These are phyloP conservation scores for Catajapyx aquilonaris DNA, from an alignment of 1,140 invertebrate genomes.

Conservation along the genomic window DNA sequence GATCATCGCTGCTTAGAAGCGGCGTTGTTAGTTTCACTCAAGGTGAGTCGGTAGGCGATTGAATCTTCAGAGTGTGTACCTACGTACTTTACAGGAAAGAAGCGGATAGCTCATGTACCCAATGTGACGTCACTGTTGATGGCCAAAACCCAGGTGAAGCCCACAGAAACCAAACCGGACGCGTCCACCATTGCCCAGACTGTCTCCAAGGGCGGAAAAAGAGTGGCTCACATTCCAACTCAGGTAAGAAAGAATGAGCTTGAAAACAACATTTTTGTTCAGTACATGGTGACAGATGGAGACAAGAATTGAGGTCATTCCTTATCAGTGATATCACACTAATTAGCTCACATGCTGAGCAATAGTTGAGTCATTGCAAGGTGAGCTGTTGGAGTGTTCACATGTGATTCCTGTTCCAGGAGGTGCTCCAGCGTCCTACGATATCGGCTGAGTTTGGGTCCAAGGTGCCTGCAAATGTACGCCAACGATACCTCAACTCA, in stretches of 20 bases:
- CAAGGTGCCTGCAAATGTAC: constrained; percentile 61
- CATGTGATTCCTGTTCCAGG: constrained; percentile 15
- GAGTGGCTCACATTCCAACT: constrained; percentile 44
- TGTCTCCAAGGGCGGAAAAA: constrained; percentile 33
- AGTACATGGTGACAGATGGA: too few relatives aligned
- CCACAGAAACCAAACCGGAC: background rate
- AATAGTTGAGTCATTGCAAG: too few relatives aligned
- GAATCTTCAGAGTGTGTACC: constrained; percentile 1
- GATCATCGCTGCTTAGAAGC: too few relatives aligned
- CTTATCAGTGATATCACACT: too few relatives aligned
- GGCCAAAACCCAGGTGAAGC: constrained; percentile 2
- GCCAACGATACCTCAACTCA: constrained; percentile 63
- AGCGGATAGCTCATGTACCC: constrained; percentile 15
- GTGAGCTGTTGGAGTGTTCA: too few relatives aligned
- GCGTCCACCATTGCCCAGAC: constrained; percentile 36
- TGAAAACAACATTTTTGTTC: too few relatives aligned
- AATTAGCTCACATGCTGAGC: too few relatives aligned
- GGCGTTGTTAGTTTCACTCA: too few relatives aligned
- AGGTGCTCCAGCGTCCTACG: constrained; percentile 22
- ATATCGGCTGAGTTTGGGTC: constrained; percentile 41
- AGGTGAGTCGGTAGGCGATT: too few relatives aligned
- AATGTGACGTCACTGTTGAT: constrained; percentile 11
- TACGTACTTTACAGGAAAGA: constrained; percentile 6
- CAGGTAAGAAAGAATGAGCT: too few relatives aligned
- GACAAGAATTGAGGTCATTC: too few relatives aligned